Conservation (phyloP, 2,797 vertebrate species). For the Xenops minutus region DNA sequence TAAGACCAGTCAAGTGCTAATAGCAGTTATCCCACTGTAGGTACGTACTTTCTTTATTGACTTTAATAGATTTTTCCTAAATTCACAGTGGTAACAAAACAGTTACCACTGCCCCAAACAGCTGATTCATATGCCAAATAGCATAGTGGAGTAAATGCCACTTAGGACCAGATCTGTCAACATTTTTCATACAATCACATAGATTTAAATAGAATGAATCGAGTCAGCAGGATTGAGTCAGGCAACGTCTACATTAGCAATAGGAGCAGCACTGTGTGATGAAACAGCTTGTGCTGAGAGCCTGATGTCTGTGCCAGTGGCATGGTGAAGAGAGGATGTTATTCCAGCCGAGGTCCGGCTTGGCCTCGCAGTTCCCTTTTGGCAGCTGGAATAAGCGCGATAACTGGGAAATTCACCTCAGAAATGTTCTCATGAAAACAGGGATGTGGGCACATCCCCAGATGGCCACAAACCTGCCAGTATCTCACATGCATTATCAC, state of each 20-base stretch:
- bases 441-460: not conserved
- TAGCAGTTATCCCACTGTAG: not conserved
- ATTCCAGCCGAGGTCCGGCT: not conserved
- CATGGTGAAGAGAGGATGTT: rapidly evolving
- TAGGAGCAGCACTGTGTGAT: not conserved
- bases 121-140: not conserved
- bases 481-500: rapidly evolving
- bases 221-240: not conserved
- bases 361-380: not conserved
- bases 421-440: not conserved
- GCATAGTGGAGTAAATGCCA: not conserved
- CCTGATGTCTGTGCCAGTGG: rapidly evolving
- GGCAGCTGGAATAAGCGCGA: not conserved
- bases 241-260: not conserved
- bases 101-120: not conserved
- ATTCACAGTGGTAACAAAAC: not conserved
- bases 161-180: not conserved
- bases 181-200: not conserved
- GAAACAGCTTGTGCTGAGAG: not conserved
- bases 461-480: not conserved
- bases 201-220: conserved; percentile 4
- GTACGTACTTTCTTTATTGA: not conserved
- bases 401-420: not conserved
- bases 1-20: not conserved
- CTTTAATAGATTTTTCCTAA: not conserved